phyloP scores from a whole-genome alignment of 2,797 vertebrate species.

The Sternarchorhynchus goeldii region DNA sequence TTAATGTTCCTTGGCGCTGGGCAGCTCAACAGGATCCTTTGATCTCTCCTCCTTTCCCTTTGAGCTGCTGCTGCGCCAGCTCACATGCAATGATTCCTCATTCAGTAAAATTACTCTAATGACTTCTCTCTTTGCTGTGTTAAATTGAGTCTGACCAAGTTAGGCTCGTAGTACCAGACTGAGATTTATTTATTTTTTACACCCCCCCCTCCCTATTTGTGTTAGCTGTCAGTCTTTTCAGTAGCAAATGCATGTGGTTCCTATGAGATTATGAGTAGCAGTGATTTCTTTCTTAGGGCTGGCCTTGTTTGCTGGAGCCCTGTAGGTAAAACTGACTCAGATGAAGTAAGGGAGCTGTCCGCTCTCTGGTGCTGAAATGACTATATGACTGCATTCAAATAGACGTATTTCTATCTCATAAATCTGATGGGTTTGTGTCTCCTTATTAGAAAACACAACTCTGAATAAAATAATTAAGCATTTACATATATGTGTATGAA shows the following conservation, averaged over 20 bases:
- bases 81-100: constrained; percentile 40
- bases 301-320: not conserved
- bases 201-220: no score
- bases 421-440: not conserved
- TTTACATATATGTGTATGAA: not conserved
- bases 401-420: not conserved
- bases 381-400: not conserved
- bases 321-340: not conserved
- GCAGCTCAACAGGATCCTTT: constrained; percentile 39
- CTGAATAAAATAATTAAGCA: not conserved
- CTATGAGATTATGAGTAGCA: no score
- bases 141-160: not conserved
- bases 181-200: no score
- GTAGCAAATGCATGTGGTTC: not conserved
- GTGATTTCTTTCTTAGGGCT: no score
- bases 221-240: not conserved
- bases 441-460: no score
- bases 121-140: not conserved
- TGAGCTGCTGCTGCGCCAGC: constrained; percentile 13
- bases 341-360: constrained; percentile 52
- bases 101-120: constrained; percentile 39
- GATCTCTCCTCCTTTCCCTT: constrained; percentile 37
- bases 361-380: constrained; percentile 49
- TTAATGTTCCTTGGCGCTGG: constrained; percentile 9
- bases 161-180: not conserved